A percentile compares a stretch with the other conserved stretches of the same genome.
phyloP scores from a whole-genome alignment of 2,113 vertebrate species.

The Nesogale talazaci region DNA sequence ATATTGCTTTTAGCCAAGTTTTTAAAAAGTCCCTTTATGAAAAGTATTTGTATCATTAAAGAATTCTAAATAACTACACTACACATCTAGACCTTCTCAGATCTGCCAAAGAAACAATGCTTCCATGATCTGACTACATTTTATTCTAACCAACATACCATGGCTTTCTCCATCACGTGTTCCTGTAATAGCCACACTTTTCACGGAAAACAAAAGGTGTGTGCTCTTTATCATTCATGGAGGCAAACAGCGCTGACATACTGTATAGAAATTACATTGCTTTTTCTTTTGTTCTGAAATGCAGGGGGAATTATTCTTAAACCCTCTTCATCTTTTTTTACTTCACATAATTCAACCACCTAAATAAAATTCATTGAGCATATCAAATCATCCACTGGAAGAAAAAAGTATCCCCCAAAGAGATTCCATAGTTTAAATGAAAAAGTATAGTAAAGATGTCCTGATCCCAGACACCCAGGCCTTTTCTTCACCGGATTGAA shows the following conservation, averaged over 20 bases:
- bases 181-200: neutral
- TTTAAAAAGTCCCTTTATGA: neutral
- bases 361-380: constrained; percentile 6
- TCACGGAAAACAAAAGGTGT: neutral
- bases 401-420: neutral
- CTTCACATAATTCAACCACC: neutral
- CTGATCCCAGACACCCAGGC: neutral
- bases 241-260: neutral
- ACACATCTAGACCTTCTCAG: neutral
- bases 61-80: neutral
- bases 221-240: neutral
- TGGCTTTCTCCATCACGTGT: neutral
- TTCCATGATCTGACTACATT: constrained; percentile 14
- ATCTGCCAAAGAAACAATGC: neutral
- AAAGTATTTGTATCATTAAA: neutral
- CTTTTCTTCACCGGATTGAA: neutral
- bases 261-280: neutral
- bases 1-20: neutral
- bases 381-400: neutral
- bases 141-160: neutral
- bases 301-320: constrained; percentile 29
- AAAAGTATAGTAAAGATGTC: neutral
- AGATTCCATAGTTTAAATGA: neutral
- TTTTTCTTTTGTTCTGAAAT: constrained; percentile 3
- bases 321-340: constrained; percentile 4